A percentile compares a stretch with the other conserved stretches of the same genome.
Conservation (phyloP, 2,888 invertebrate genomes). For the Thecocarcelia acutangulata region DNA sequence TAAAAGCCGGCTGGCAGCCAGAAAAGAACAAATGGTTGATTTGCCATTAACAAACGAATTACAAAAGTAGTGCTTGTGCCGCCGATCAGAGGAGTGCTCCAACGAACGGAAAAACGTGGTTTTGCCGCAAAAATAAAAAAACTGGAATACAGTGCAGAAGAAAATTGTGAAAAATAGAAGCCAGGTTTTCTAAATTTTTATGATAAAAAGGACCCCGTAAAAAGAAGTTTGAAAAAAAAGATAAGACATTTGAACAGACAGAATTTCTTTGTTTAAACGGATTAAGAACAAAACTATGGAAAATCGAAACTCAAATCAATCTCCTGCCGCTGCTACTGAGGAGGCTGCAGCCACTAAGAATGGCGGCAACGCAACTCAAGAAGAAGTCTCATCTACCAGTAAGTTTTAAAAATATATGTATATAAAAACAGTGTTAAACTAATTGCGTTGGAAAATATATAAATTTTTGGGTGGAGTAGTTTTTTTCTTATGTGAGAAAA, state of each 20-base stretch:
- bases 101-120: slow-evolving; percentile 71
- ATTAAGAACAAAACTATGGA: slow-evolving; percentile 74
- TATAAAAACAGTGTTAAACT: too few species aligned
- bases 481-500: slow-evolving; percentile 2
- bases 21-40: slow-evolving; percentile 59
- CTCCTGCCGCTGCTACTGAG: slow-evolving; percentile 70
- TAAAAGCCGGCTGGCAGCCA: slow-evolving; percentile 49
- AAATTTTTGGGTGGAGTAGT: slow-evolving; percentile 51
- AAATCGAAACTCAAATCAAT: slow-evolving; percentile 75
- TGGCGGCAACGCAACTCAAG: slow-evolving; percentile 77
- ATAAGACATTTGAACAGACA: slow-evolving; percentile 31
- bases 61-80: slow-evolving; percentile 68
- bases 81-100: slow-evolving; percentile 66
- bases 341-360: slow-evolving; percentile 76
- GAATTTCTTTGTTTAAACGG: slow-evolving; percentile 55
- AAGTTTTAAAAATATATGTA: slow-evolving; percentile 76
- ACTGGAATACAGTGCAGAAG: slow-evolving; percentile 11
- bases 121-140: slow-evolving; percentile 64
- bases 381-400: slow-evolving; percentile 81
- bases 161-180: slow-evolving; percentile 58
- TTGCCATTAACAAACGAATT: slow-evolving; percentile 52
- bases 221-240: slow-evolving; percentile 49
- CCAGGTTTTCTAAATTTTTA: slow-evolving; percentile 50
- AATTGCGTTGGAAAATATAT: too few species aligned
- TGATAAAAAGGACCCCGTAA: slow-evolving; percentile 36